phyloP scores from a whole-genome alignment of 2,113 vertebrate genomes.

The Chionomys nivalis region DNA sequence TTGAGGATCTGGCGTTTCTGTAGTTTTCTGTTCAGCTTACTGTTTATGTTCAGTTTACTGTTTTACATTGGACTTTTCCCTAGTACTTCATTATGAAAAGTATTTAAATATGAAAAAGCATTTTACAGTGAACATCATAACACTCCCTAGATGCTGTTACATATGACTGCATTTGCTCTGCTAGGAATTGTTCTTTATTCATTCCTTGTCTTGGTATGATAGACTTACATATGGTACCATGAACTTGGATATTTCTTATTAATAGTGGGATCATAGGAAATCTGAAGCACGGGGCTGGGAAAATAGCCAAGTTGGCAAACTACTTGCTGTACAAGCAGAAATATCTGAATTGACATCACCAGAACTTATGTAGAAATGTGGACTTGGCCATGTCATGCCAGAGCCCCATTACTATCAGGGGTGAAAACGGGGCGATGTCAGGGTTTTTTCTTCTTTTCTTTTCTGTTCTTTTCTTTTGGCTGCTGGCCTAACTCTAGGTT shows the following conservation, averaged over 20 bases:
- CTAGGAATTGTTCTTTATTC: not conserved
- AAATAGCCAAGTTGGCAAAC: no score
- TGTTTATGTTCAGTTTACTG: not conserved
- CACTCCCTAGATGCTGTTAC: not conserved
- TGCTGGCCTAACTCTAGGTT: not conserved
- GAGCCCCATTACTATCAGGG: not conserved
- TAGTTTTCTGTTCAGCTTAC: slow-evolving; percentile 50
- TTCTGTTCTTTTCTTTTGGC: not conserved
- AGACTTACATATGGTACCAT: not conserved
- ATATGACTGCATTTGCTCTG: not conserved
- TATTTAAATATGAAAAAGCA: not conserved
- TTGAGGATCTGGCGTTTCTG: slow-evolving; percentile 34
- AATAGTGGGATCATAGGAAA: not conserved
- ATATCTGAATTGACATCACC: not conserved
- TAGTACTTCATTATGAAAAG: not conserved
- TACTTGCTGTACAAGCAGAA: not conserved
- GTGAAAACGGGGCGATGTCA: no score
- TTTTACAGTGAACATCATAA: not conserved
- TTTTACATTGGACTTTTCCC: not conserved
- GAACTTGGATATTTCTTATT: not conserved
- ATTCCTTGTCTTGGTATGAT: not conserved
- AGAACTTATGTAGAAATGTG: not conserved
- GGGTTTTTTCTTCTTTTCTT: not conserved
- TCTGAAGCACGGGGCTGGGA: not conserved
- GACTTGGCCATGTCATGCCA: not conserved